Evolutionary conservation across 1,140 invertebrate species (phyloP).

Genomic region (Tenebrio molitor): DNA sequence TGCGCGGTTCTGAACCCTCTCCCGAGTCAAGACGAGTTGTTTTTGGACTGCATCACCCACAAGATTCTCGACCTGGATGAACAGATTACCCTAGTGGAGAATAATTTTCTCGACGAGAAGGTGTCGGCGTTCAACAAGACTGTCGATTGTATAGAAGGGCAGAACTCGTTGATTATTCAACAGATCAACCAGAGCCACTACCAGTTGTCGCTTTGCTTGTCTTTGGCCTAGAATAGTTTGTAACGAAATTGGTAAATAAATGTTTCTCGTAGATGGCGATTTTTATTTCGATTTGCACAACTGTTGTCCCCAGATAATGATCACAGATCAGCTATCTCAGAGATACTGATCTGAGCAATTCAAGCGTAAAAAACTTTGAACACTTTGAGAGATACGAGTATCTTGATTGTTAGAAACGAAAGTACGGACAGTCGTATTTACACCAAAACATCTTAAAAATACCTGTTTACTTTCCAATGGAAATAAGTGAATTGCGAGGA

Average conservation of each 20-base stretch:
- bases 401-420: neutral
- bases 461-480: conserved; percentile 19
- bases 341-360: neutral
- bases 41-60: neutral
- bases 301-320: too few species aligned
- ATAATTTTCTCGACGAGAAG: neutral
- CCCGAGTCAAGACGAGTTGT: conserved; percentile 17
- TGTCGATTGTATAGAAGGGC: neutral
- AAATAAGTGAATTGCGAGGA: neutral
- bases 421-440: conserved; percentile 3
- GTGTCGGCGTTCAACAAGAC: neutral
- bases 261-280: too few species aligned
- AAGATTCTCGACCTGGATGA: conserved; percentile 3
- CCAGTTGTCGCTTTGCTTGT: too few species aligned
- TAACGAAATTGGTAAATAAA: neutral
- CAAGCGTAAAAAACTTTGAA: neutral
- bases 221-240: too few species aligned
- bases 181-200: too few species aligned
- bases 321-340: too few species aligned
- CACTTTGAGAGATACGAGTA: conserved; percentile 5
- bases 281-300: too few species aligned
- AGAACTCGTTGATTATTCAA: too few species aligned
- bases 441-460: neutral
- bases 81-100: neutral
- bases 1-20: neutral